Evolutionary conservation across 2,797 vertebrate species (phyloP).

Genomic region (Oreochromis mossambicus): DNA sequence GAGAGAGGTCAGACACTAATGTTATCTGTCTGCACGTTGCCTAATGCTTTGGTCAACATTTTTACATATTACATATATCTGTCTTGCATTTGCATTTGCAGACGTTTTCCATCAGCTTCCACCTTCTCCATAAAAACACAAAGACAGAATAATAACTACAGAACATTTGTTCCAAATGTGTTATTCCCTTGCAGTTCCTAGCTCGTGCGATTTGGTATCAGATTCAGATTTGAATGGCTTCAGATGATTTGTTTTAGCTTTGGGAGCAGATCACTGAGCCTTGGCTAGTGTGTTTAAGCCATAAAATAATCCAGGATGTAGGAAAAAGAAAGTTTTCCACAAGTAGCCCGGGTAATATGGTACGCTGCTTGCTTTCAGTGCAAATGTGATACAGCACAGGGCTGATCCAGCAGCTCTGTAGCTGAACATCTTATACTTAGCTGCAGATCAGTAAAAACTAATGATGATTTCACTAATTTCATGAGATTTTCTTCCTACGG

Average conservation of each 20-base stretch:
- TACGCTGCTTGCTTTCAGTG: background rate
- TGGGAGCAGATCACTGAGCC: background rate
- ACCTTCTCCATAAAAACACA: background rate
- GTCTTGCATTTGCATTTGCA: background rate
- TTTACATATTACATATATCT: background rate
- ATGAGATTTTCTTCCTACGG: background rate
- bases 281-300: background rate
- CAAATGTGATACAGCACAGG: background rate
- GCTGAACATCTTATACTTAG: background rate
- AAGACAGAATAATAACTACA: background rate
- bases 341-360: background rate
- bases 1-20: slow-evolving; percentile 24
- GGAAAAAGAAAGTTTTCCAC: background rate
- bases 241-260: background rate
- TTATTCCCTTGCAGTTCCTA: background rate
- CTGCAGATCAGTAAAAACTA: background rate
- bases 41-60: background rate
- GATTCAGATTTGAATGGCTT: background rate
- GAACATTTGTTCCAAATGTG: background rate
- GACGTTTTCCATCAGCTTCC: background rate
- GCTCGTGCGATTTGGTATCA: background rate
- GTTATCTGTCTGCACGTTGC: background rate
- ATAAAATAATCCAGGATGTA: background rate
- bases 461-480: background rate
- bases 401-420: background rate